Evolutionary conservation across 2,797 vertebrate species (phyloP), one percentile per base, ranked within the genome.

Genomic region (Lagocephalus sceleratus): DNA sequence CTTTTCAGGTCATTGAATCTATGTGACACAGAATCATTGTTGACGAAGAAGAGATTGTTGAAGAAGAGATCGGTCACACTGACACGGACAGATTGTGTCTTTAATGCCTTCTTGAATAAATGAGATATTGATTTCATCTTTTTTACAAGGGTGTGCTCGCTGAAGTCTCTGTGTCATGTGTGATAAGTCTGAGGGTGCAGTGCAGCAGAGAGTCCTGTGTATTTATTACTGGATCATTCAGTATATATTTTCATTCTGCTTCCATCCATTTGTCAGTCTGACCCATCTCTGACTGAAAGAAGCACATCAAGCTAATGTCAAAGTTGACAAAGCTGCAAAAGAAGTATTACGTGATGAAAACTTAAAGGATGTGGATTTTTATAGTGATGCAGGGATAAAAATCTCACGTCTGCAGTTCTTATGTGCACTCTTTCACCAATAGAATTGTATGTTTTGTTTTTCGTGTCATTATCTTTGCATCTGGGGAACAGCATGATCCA

Each of bases 251-350:
- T 63, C 60, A 57, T 64, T 80, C 76, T 57, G 66, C 64, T 62
- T 47, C 21, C 46, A 20, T 65, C 57, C 20, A 41, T 73, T 73
- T 78, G 76, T 82, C 82, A 78, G 39, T 70, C 65, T 74, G 77
- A 82, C 78, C 77, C 54, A 52, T 61, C 20, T 47, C 11, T 54
- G 29, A 10, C 50, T 46, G 44, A 11, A 65, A 40, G 54, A 60
- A 60, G 63, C 56, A 54, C 9, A 51, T 25, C 22, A 26, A 61
- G 52, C 21, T 21, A 20, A 57, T 20, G 5, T 3, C 38, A 20
- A 41, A 41, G 49, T 38, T 49, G 49, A 32, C 20, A 44, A 45
- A 54, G 22, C 39, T 15, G 21, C 25, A 22, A 46, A 14, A 10
- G 32, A 35, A 35, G 32, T 10, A 14, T 35, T 14, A 12, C 9